Conservation (phyloP, 92 coral and sea anemone species). For the Epizoanthus fatuus region DNA sequence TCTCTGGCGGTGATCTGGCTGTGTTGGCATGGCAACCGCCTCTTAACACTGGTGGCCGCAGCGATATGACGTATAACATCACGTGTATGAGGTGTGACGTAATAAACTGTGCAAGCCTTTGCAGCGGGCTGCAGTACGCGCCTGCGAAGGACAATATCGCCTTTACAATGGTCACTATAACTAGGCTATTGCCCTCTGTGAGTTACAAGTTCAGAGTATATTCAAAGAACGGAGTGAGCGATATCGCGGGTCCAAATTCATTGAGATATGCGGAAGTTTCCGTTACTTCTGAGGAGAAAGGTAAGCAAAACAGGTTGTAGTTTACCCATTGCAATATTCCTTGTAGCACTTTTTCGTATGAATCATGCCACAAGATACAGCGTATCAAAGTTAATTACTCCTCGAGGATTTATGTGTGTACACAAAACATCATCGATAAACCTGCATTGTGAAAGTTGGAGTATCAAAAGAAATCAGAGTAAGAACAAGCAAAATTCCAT, state of each 20-base stretch:
- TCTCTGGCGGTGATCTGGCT: slow-evolving; percentile 3
- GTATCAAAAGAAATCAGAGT: too few species aligned
- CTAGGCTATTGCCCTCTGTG: not conserved
- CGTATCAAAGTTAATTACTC: too few species aligned
- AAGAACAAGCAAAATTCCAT: too few species aligned
- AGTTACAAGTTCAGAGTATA: slow-evolving; percentile 24
- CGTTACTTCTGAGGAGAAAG: not conserved
- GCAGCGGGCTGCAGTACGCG: not conserved
- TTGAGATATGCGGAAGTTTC: not conserved
- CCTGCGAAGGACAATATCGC: not conserved
- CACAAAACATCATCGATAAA: too few species aligned
- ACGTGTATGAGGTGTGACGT: slow-evolving; percentile 21
- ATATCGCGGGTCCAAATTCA: slow-evolving; percentile 4
- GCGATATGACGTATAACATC: slow-evolving; percentile 56
- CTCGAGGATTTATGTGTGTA: too few species aligned
- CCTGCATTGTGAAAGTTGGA: too few species aligned
- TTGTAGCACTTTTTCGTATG: not conserved
- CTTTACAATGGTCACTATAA: not conserved
- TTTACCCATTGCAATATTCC: not conserved
- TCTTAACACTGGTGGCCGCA: slow-evolving; percentile 44
- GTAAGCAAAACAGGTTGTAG: not conserved
- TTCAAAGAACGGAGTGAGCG: slow-evolving; percentile 30
- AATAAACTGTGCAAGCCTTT: not conserved
- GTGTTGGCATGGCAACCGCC: slow-evolving; percentile 68
- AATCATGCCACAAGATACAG: not conserved